A percentile compares a stretch with the other conserved stretches of the same genome.
Evolutionary conservation across 2,888 invertebrate genomes (phyloP).

Genomic region (Clunio marinus): DNA sequence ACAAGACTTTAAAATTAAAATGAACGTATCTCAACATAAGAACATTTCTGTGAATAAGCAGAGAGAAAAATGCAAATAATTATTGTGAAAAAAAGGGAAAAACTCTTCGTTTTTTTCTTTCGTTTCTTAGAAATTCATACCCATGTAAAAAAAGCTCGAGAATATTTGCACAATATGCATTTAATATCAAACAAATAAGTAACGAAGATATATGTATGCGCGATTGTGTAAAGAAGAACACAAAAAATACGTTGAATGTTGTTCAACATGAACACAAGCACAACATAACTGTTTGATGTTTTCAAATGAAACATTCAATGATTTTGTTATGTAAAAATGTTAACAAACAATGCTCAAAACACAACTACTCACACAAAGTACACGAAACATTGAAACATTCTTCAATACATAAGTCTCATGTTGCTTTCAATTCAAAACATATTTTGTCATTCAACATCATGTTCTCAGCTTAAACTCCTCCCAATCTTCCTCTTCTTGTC

Average conservation of each 20-base stretch:
- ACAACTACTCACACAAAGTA: too few relatives aligned
- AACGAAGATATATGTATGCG: constrained; percentile 22
- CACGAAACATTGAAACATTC: not conserved
- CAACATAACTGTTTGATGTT: not conserved
- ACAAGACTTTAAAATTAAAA: not conserved
- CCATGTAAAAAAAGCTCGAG: constrained; percentile 1
- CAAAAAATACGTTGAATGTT: constrained; percentile 4
- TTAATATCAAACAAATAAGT: constrained; percentile 37
- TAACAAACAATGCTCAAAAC: not conserved
- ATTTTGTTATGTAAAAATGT: not conserved
- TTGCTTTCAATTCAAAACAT: not conserved
- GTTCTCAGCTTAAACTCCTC: not conserved
- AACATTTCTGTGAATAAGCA: constrained; percentile 14
- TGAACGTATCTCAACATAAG: not conserved
- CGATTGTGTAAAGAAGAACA: not conserved
- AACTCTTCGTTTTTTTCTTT: constrained; percentile 27
- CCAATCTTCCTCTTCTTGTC: not conserved
- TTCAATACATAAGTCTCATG: not conserved
- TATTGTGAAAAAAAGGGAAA: constrained; percentile 16
- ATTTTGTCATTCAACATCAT: constrained; percentile 18
- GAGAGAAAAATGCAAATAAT: constrained; percentile 22
- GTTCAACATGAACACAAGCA: not conserved
- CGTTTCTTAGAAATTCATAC: constrained; percentile 13
- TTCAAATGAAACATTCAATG: constrained; percentile 4
- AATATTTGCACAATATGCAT: constrained; percentile 29